Base-by-base conservation (phyloP, 2,113 vertebrate species). In the Chaetodon auriga region DNA sequence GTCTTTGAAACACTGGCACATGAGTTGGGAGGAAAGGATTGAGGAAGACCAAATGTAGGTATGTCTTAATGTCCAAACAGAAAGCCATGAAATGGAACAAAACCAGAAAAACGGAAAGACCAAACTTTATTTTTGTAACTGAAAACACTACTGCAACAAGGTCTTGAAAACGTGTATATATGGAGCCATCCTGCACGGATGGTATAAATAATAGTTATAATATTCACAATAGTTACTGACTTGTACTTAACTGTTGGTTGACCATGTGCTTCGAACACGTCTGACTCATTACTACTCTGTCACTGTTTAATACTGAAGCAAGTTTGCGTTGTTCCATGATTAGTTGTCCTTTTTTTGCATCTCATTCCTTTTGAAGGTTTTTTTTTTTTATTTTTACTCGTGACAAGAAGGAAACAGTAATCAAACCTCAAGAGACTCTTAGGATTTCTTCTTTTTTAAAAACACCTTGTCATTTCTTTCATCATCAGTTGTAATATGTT, bases 61-160 rank as follows among this genome's bases (percentile, higher is more conserved):
- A 78, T 65, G 89, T 90, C 84, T 91, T 90, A 92, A 83, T 60
- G 70, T 85, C 87, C 54, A 68, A 82, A 78, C 70, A 43, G 88
- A 89, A 92, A 91, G 92, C 91, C 92, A 90, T 92, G 85, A 85
- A 86, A 83, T 81, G 82, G 88, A 86, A 83, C 63, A 84, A 90
- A 88, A 85, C 46, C 35, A 61, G 83, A 75, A 49, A 30, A 54
- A 57, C 61, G 30, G 65, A 87, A 83, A 91, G 91, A 93, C 91
- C 93, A 91, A 93, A 87, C 78, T 93, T 86, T 94, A 92, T 94
- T 94, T 94, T 94, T 93, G 49, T 89, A 93, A 84, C 38, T 18
- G 58, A 84, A 78, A 78, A 79, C 12, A 41, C 80, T 58, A 69
- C 55, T 36, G 55, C 10, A 23, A 76, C 76, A 69, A 82, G 77